These are phyloP conservation scores for Chionodraco myersi DNA, from an alignment of 2,113 vertebrate genomes.

Conservation along the genomic window DNA sequence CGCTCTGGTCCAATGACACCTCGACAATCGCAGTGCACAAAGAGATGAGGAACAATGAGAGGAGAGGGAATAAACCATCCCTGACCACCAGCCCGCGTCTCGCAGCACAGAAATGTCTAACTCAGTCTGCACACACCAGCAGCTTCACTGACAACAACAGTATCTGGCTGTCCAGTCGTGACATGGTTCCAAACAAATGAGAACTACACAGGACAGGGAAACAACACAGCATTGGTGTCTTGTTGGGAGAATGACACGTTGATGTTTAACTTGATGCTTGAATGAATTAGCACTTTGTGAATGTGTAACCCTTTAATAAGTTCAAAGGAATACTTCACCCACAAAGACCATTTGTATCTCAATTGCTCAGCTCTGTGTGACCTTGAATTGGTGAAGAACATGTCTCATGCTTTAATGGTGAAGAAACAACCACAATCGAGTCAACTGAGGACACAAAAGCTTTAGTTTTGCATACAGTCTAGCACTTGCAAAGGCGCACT, in stretches of 20 bases:
- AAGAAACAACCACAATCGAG: too few species aligned
- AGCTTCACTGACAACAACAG: background rate
- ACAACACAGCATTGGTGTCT: background rate
- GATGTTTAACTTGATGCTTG: constrained; percentile 2
- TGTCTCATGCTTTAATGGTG: too few species aligned
- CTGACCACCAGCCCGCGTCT: constrained; percentile 11
- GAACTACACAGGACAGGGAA: background rate
- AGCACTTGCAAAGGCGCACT: too few species aligned
- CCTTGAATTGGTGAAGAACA: too few species aligned
- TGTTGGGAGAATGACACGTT: background rate
- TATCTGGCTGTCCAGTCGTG: background rate
- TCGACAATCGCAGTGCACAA: background rate
- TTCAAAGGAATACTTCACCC: too few species aligned
- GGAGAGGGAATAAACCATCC: constrained; percentile 13
- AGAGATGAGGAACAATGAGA: constrained; percentile 21
- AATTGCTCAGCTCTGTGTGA: too few species aligned
- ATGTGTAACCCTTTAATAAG: background rate
- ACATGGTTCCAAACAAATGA: background rate
- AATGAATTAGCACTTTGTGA: background rate
- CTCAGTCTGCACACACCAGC: constrained; percentile 12
- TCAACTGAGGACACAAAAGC: too few species aligned
- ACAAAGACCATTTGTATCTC: too few species aligned
- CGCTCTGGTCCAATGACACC: background rate
- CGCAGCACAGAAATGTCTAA: constrained; percentile 9
- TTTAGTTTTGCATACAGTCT: too few species aligned